A percentile compares a stretch with the other conserved stretches of the same genome.
Conservation (phyloP, 2,113 vertebrate species). For the Colistium nudipinnis region DNA sequence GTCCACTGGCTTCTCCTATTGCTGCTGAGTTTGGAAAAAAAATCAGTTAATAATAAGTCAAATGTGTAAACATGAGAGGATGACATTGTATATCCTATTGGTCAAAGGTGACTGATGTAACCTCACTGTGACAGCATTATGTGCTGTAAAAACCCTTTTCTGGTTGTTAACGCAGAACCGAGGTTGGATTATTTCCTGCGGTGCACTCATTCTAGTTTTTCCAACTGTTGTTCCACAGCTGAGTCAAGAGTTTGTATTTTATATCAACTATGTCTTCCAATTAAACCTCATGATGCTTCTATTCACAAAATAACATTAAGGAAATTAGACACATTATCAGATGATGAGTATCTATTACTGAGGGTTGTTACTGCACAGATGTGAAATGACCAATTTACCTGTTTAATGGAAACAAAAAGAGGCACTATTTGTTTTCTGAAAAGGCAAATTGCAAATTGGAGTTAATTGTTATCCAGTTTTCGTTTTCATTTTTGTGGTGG, state of each 20-base stretch:
- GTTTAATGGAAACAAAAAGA: slow-evolving; percentile 57
- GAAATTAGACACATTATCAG: slow-evolving; percentile 65
- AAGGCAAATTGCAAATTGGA: slow-evolving; percentile 54
- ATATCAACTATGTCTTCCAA: slow-evolving; percentile 7
- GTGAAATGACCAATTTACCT: slow-evolving; percentile 69
- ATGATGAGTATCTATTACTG: slow-evolving; percentile 62
- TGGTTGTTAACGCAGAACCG: too few species aligned
- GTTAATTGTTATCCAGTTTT: slow-evolving; percentile 43
- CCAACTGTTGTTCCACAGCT: neutral
- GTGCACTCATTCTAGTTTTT: neutral
- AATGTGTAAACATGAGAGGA: too few species aligned
- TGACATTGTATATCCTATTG: too few species aligned
- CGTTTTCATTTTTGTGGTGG: slow-evolving; percentile 23
- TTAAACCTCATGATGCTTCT: slow-evolving; percentile 33
- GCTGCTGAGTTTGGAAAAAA: too few species aligned
- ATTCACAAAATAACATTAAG: slow-evolving; percentile 56
- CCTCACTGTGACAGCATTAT: too few species aligned
- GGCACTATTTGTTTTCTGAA: slow-evolving; percentile 49
- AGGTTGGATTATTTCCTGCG: too few species aligned
- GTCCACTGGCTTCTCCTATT: too few species aligned
- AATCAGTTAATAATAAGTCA: too few species aligned
- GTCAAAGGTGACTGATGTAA: too few species aligned
- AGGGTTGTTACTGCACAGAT: slow-evolving; percentile 51
- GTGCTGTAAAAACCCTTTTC: too few species aligned
- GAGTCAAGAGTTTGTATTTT: slow-evolving; percentile 20